Conservation (phyloP, 2,888 invertebrate genomes). For the Tanypteryx hageni region DNA sequence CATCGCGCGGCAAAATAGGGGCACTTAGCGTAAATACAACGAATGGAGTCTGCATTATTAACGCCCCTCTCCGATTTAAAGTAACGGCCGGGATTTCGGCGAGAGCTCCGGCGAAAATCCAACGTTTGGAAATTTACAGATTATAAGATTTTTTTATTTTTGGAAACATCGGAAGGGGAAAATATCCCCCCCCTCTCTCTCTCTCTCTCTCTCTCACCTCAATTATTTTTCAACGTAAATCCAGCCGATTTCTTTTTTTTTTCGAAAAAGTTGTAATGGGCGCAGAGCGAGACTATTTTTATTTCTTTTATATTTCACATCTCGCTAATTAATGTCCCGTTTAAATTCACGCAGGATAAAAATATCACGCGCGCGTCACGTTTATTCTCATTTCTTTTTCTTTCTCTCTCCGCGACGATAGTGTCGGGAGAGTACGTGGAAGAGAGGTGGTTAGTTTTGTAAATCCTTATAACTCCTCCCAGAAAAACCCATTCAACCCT, state of each 20-base stretch:
- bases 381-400: neutral
- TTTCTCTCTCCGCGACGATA: neutral
- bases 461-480: conserved; percentile 48
- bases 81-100: neutral
- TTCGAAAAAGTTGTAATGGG: neutral
- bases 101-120: neutral
- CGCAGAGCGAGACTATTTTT: neutral
- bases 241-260: neutral
- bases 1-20: neutral
- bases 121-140: conserved; percentile 11
- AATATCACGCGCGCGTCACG: neutral
- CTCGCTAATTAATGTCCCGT: neutral
- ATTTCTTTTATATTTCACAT: neutral
- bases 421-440: neutral
- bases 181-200: neutral
- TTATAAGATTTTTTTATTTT: neutral
- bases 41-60: neutral
- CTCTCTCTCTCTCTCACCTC: neutral
- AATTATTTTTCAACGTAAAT: neutral
- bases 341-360: neutral
- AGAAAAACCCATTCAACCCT: neutral
- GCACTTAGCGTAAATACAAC: neutral
- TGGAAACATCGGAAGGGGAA: neutral
- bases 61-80: neutral
- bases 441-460: conserved; percentile 30